Percentiles rank a stretch among this genome's conserved stretches.
phyloP scores from a whole-genome alignment of 2,113 vertebrate species.

The Cynocephalus volans region DNA sequence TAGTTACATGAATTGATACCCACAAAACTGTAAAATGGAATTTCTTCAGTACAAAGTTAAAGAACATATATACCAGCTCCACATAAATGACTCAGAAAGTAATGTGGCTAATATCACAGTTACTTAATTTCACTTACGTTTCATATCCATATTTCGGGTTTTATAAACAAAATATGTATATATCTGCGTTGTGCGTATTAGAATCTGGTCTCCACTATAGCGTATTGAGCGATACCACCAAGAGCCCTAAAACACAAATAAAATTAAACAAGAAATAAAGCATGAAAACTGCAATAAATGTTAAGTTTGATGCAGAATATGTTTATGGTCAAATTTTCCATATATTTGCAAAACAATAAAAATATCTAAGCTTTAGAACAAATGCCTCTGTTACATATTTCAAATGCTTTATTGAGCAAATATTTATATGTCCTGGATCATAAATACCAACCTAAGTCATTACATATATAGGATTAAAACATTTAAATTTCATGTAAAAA shows the following conservation, averaged over 20 bases:
- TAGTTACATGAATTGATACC: constrained; percentile 16
- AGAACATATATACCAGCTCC: neutral
- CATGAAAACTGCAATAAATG: constrained; percentile 50
- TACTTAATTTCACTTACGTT: constrained; percentile 92
- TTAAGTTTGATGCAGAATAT: constrained; percentile 32
- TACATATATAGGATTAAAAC: constrained; percentile 13
- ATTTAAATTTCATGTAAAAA: constrained; percentile 58
- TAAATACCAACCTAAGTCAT: constrained; percentile 33
- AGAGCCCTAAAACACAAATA: constrained; percentile 92
- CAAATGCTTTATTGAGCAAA: constrained; percentile 45
- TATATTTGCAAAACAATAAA: constrained; percentile 57
- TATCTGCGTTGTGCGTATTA: constrained; percentile 98
- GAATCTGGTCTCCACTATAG: constrained; percentile 99
- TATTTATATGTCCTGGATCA: neutral
- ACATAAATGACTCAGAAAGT: constrained; percentile 63
- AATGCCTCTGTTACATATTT: constrained; percentile 43
- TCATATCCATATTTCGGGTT: constrained; percentile 99
- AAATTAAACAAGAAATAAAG: constrained; percentile 61
- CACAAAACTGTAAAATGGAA: constrained; percentile 43
- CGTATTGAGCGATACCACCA: constrained; percentile 99
- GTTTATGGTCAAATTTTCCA: constrained; percentile 60
- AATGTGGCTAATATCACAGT: neutral
- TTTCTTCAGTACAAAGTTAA: constrained; percentile 12
- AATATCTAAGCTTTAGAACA: constrained; percentile 28
- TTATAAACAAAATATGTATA: constrained; percentile 99